Base-by-base conservation (phyloP, 2,113 vertebrate species). In the Saccopteryx leptura region DNA sequence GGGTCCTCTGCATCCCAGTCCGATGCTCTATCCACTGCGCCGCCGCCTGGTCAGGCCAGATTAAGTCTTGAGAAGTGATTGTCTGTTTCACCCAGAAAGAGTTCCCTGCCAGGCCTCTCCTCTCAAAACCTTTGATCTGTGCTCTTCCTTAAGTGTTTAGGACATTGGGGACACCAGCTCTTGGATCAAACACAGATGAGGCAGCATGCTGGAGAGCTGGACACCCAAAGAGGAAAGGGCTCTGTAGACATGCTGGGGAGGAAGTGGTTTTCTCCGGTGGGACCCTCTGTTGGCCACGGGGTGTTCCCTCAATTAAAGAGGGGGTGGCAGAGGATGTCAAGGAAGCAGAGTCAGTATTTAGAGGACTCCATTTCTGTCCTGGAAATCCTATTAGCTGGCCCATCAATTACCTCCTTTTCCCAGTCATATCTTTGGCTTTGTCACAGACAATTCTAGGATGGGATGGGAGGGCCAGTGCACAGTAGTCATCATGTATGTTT, bases 61-160 rank as follows among this genome's bases (percentile, higher is more conserved):
- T 87, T 93, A 19, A 52, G 68, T 71, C 93, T 94, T 96, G 85
- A 94, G 81, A 95, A 94, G n/a, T 46, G 31, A 91, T 18, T 33
- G 61, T 4, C 33, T 90, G 72, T 63, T 89, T 14, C 26, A 81
- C 7, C 24, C n/a, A 78, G 61, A 90, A 91, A 72, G 14, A 18
- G 80, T 92, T 96, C 69, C 39, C 46, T 15, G 39, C 4, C 56
- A 81, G 74, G 11, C 21, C 92, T 58, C 21, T 89, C 14, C 74
- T 88, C 31, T 63, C 63, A 89, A 93, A 92, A 83, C 1, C 46
- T 96, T 94, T 96, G 31, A 96, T 96, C n/a, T 96, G 78, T 23
- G 83, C 78, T 58, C 18, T 2, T 3, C 74, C 58, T 68, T 84
- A 28, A 28, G 2, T 65, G 2, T 9, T 72, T 66, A 95, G 75